phyloP scores from a whole-genome alignment of 1,140 invertebrate species.

The Antheraea mylitta region DNA sequence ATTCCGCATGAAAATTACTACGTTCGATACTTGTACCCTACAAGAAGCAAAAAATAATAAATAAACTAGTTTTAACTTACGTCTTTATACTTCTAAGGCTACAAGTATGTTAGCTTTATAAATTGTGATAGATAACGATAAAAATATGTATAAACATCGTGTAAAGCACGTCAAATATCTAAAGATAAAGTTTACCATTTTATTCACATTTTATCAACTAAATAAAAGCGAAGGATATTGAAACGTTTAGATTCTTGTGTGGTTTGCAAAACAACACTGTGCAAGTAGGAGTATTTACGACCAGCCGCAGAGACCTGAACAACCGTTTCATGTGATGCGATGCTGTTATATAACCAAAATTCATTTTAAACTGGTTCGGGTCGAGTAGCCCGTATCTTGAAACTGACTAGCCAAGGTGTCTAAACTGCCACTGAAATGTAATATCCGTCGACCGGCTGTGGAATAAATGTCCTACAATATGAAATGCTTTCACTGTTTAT shows the following conservation, averaged over 20 bases:
- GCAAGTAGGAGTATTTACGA: slow-evolving; percentile 37
- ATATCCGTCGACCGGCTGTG: slow-evolving; percentile 35
- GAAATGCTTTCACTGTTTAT: not conserved
- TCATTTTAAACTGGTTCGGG: slow-evolving; percentile 38
- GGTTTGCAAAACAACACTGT: slow-evolving; percentile 55
- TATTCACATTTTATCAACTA: not conserved
- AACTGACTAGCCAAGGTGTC: slow-evolving; percentile 45
- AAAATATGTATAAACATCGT: too few relatives aligned
- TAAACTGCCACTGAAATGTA: slow-evolving; percentile 51
- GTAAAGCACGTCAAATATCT: too few relatives aligned
- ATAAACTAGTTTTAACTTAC: too few relatives aligned
- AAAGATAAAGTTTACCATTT: not conserved
- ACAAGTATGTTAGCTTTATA: too few relatives aligned
- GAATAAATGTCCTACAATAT: not conserved
- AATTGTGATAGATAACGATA: too few relatives aligned
- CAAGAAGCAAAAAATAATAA: too few relatives aligned
- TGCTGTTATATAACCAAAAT: slow-evolving; percentile 25
- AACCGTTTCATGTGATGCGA: not conserved
- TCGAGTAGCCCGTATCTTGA: slow-evolving; percentile 46
- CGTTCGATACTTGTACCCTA: too few relatives aligned
- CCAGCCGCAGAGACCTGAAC: slow-evolving; percentile 28
- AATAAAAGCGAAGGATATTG: slow-evolving; percentile 53
- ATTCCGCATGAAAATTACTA: too few relatives aligned
- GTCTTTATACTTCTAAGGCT: too few relatives aligned
- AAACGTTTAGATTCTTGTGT: slow-evolving; percentile 52